Percentiles rank a stretch among this genome's conserved stretches.
phyloP scores from a whole-genome alignment of 2,113 vertebrate genomes.

The Myodes glareolus region DNA sequence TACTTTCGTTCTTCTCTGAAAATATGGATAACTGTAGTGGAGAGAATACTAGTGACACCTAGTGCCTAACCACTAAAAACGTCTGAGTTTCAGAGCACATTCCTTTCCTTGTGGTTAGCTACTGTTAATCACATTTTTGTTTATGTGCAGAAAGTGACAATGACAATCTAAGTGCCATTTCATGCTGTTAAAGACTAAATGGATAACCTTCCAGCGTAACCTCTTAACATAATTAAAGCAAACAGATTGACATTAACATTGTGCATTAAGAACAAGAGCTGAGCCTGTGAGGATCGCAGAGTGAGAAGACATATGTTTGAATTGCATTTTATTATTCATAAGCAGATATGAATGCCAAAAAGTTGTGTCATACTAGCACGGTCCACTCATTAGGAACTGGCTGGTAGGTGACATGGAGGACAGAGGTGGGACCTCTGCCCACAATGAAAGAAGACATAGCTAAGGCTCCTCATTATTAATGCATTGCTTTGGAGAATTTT shows the following conservation, averaged over 20 bases:
- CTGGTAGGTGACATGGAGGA: neutral
- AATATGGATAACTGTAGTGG: neutral
- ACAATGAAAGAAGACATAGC: neutral
- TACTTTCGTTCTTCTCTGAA: neutral
- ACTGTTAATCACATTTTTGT: constrained; percentile 67
- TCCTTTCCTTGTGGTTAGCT: constrained; percentile 59
- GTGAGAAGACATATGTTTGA: constrained; percentile 64
- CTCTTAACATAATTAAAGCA: constrained; percentile 74
- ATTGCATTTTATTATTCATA: constrained; percentile 72
- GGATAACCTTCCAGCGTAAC: constrained; percentile 73
- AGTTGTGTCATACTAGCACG: neutral
- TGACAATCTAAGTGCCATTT: constrained; percentile 68
- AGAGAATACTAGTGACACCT: constrained; percentile 86
- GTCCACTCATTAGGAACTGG: constrained; percentile 1
- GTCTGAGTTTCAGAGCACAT: constrained; percentile 40
- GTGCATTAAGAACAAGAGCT: constrained; percentile 52
- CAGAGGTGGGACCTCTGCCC: neutral
- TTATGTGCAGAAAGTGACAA: constrained; percentile 72
- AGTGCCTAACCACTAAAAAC: constrained; percentile 78
- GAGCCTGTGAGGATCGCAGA: constrained; percentile 50
- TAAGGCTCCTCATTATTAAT: neutral
- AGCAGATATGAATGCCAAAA: constrained; percentile 53
- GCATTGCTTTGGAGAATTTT: constrained; percentile 21
- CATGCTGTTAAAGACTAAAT: constrained; percentile 70
- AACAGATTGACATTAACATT: constrained; percentile 71